A percentile compares a stretch with the other conserved stretches of the same genome.
These are phyloP conservation scores for Plecturocebus donacophilus DNA, from an alignment of 2,113 vertebrate genomes.

Conservation along the genomic window DNA sequence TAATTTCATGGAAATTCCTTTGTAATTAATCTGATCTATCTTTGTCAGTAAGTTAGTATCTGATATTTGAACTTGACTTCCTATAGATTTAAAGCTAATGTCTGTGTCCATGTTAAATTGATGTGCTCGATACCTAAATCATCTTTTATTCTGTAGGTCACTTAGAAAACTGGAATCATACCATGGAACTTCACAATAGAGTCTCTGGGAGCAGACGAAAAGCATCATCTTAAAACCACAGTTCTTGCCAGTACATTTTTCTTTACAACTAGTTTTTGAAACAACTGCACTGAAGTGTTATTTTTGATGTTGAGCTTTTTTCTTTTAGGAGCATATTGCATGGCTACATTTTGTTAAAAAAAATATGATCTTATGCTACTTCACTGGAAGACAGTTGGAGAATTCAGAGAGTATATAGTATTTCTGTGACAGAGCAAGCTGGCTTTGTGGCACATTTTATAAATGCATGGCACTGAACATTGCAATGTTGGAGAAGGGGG, in stretches of 20 bases:
- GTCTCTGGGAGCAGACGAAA: background rate
- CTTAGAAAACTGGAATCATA: slow-evolving; percentile 26
- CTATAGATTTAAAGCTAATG: background rate
- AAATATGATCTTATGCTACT: background rate
- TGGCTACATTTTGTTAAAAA: background rate
- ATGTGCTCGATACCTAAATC: background rate
- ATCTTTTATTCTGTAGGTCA: slow-evolving; percentile 54
- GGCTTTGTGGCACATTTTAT: background rate
- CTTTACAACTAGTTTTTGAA: background rate
- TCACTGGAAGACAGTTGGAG: background rate
- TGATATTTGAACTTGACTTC: slow-evolving; percentile 1
- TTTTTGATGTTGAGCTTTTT: background rate
- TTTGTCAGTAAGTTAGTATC: background rate
- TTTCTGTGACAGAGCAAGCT: background rate
- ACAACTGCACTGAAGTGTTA: background rate
- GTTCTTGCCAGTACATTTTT: background rate
- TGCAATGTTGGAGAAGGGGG: background rate
- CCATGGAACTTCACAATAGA: background rate
- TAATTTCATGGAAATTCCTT: background rate
- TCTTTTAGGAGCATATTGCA: background rate
- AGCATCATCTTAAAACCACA: background rate
- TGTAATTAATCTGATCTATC: background rate
- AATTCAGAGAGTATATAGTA: background rate
- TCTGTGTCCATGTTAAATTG: background rate
- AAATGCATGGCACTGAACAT: background rate